These are phyloP conservation scores for Tyria jacobaeae DNA, from an alignment of 2,888 invertebrate genomes.

Conservation along the genomic window DNA sequence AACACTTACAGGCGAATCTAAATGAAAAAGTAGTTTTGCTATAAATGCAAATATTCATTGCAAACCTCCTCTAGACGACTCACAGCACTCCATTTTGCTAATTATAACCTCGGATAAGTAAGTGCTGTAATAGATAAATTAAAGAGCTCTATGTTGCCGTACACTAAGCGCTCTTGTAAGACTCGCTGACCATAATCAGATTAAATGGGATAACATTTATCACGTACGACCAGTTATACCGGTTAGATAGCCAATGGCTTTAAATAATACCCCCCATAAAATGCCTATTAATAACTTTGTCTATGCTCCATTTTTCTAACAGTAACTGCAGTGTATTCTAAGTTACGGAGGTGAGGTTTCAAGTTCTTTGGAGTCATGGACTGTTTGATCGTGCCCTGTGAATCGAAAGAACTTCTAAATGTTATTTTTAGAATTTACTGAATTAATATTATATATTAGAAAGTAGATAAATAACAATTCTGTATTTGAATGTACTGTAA, in stretches of 20 bases:
- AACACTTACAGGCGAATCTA: background rate
- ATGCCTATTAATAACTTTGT: background rate
- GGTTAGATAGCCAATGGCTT: background rate
- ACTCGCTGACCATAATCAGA: constrained; percentile 49
- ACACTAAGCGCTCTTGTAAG: constrained; percentile 34
- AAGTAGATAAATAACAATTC: too few species aligned
- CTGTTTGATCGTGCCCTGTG: background rate
- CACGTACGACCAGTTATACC: constrained; percentile 45
- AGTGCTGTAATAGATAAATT: constrained; percentile 32
- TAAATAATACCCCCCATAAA: background rate
- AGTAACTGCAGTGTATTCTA: background rate
- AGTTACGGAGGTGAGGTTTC: background rate
- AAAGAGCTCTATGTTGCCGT: constrained; percentile 35
- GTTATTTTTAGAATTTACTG: too few species aligned
- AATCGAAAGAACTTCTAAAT: background rate
- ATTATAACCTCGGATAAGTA: constrained; percentile 34
- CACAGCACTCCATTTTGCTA: constrained; percentile 32
- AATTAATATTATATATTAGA: too few species aligned
- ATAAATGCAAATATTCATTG: background rate
- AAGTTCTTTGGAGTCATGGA: background rate
- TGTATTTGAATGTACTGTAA: too few species aligned
- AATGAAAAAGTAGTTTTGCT: background rate
- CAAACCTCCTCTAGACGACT: background rate
- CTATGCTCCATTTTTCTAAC: background rate
- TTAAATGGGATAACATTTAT: constrained; percentile 54